Evolutionary conservation across 2,113 vertebrate species (phyloP).

Genomic region (Scomber japonicus): DNA sequence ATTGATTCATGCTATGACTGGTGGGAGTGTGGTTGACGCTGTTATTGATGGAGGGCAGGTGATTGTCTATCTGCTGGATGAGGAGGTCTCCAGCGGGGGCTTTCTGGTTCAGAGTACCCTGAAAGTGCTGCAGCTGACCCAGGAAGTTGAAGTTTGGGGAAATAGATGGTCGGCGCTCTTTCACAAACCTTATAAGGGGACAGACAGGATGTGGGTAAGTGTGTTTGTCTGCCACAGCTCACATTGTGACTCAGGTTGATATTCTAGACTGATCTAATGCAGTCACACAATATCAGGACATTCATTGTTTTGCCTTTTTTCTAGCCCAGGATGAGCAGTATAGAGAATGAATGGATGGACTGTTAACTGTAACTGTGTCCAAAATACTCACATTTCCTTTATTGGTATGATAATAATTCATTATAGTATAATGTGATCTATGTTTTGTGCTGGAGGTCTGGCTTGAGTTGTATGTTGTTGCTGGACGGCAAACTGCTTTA

Average conservation of each 20-base stretch:
- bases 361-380: no score
- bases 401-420: no score
- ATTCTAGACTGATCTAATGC: background rate
- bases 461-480: no score
- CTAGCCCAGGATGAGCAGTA: no score
- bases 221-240: background rate
- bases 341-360: no score
- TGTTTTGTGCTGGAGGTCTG: no score
- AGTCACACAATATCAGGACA: background rate
- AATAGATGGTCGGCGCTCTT: slow-evolving; percentile 87
- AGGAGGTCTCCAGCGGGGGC: background rate
- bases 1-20: slow-evolving; percentile 22
- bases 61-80: slow-evolving; percentile 41
- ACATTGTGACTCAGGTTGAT: background rate
- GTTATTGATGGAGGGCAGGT: background rate
- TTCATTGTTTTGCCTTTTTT: no score
- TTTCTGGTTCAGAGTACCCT: slow-evolving; percentile 78
- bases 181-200: slow-evolving; percentile 83
- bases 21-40: background rate
- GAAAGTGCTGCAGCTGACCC: slow-evolving; percentile 87
- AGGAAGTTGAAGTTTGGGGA: slow-evolving; percentile 90
- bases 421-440: no score
- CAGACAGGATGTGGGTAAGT: slow-evolving; percentile 30
- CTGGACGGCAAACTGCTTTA: no score
- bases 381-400: no score